Percentiles rank a stretch among this genome's conserved stretches.
Evolutionary conservation across 1,140 invertebrate genomes (phyloP).

Genomic region (Lordiphosa clarofinis): DNA sequence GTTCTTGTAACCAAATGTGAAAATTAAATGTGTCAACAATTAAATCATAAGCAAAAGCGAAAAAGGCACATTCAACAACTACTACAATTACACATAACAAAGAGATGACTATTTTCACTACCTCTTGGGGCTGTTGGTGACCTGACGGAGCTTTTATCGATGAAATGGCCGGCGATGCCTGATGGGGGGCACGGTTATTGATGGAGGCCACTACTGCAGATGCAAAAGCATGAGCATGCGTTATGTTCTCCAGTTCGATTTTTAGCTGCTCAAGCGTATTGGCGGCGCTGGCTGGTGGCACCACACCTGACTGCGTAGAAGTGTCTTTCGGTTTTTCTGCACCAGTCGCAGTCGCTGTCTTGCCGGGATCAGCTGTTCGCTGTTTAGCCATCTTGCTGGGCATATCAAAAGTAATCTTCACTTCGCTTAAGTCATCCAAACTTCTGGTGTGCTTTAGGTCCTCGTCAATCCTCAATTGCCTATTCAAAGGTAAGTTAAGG

Average conservation of each 20-base stretch:
- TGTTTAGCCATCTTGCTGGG: conserved; percentile 37
- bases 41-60: conserved; percentile 5
- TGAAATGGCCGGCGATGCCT: conserved; percentile 53
- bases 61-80: conserved; percentile 1
- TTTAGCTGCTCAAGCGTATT: conserved; percentile 82
- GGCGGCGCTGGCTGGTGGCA: conserved; percentile 74
- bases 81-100: conserved; percentile 24
- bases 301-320: conserved; percentile 20
- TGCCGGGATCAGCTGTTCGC: conserved; percentile 2
- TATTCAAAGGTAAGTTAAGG: conserved; percentile 58
- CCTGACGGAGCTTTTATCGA: conserved; percentile 46
- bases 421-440: conserved; percentile 59
- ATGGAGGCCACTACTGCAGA: conserved; percentile 70
- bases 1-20: not conserved
- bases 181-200: conserved; percentile 43
- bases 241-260: conserved; percentile 82
- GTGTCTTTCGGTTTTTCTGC: conserved; percentile 51
- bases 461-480: conserved; percentile 54
- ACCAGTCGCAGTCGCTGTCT: conserved; percentile 9
- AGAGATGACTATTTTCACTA: conserved; percentile 25
- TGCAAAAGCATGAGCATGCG: conserved; percentile 79
- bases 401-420: conserved; percentile 71
- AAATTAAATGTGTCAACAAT: not conserved
- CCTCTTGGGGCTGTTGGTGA: conserved; percentile 48
- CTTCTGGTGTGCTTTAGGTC: conserved; percentile 62